A percentile compares a stretch with the other conserved stretches of the same genome.
Evolutionary conservation across 1,140 invertebrate species (phyloP).

Genomic region (Phortica variegata): DNA sequence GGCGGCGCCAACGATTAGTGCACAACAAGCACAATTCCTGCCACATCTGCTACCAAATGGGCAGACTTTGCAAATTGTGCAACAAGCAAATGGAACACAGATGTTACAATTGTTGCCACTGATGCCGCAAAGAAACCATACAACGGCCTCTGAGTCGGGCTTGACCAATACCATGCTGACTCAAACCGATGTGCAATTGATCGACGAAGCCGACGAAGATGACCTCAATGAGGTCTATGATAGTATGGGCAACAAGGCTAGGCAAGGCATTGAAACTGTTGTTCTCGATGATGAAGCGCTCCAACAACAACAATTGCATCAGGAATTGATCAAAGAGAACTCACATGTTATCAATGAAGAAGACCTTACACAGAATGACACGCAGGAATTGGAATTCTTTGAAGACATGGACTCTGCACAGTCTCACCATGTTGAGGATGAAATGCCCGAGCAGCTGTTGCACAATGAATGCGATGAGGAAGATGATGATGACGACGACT

Average conservation of each 20-base stretch:
- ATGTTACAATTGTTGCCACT: conserved; percentile 46
- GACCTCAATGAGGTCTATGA: conserved; percentile 41
- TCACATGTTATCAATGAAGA: conserved; percentile 43
- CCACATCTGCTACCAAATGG: conserved; percentile 46
- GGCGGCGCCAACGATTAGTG: conserved; percentile 8
- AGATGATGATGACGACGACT: conserved; percentile 41
- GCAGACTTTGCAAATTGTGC: conserved; percentile 49
- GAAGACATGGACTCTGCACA: conserved; percentile 27
- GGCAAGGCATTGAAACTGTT: conserved; percentile 43
- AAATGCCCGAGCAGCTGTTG: conserved; percentile 4
- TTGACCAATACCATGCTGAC: conserved; percentile 19
- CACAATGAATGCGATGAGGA: conserved; percentile 5
- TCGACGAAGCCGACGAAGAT: conserved; percentile 42
- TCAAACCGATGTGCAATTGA: conserved; percentile 38
- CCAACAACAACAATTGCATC: too few species aligned
- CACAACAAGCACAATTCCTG: conserved; percentile 39
- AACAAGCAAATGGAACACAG: conserved; percentile 49
- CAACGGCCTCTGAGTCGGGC: conserved; percentile 13
- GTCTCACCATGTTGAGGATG: conserved; percentile 21
- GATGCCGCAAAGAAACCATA: conserved; percentile 35
- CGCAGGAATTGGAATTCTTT: conserved; percentile 35
- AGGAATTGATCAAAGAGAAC: conserved; percentile 40
- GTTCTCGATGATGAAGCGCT: conserved; percentile 49
- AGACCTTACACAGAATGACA: conserved; percentile 41
- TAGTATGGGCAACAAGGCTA: conserved; percentile 31